phyloP scores from a whole-genome alignment of 2,888 invertebrate species.

The Lamproptera curius region DNA sequence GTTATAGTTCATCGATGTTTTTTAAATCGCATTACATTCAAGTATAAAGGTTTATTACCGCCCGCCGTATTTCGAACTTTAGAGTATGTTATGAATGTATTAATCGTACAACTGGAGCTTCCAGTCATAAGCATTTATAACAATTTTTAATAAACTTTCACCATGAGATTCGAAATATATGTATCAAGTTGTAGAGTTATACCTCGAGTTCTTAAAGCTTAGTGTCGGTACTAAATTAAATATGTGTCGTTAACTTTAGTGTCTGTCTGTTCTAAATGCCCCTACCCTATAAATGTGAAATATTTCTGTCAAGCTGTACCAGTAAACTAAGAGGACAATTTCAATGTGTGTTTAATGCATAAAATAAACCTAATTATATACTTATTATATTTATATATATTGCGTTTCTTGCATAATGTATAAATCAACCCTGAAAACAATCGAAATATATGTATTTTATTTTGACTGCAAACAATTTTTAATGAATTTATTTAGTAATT shows the following conservation, averaged over 20 bases:
- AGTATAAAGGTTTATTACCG: conserved; percentile 9
- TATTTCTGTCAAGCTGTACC: conserved; percentile 2
- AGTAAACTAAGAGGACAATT: conserved; percentile 9
- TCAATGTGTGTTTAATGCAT: conserved; percentile 24
- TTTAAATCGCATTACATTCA: conserved; percentile 3
- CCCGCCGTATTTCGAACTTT: conserved; percentile 15
- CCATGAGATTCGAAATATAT: conserved; percentile 5
- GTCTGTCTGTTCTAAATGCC: conserved; percentile 11
- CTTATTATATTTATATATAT: conserved; percentile 14
- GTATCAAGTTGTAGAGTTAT: conserved; percentile 12
- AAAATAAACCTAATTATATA: conserved; percentile 11
- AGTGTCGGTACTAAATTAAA: conserved; percentile 10
- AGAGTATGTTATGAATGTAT: conserved; percentile 11
- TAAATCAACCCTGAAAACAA: conserved; percentile 24
- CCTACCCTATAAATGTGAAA: conserved; percentile 13
- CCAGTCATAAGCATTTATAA: conserved; percentile 15
- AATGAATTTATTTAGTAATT: conserved; percentile 7
- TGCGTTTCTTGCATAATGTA: conserved; percentile 29
- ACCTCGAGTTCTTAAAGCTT: conserved; percentile 7
- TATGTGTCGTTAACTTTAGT: conserved; percentile 10
- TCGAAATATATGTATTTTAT: conserved; percentile 15
- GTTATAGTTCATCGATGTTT: conserved; percentile 12
- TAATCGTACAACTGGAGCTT: conserved; percentile 7
- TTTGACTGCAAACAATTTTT: conserved; percentile 14
- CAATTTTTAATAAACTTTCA: conserved; percentile 1